Base-by-base conservation (phyloP, 2,888 invertebrate species). In the Tryphoninae sp. region DNA sequence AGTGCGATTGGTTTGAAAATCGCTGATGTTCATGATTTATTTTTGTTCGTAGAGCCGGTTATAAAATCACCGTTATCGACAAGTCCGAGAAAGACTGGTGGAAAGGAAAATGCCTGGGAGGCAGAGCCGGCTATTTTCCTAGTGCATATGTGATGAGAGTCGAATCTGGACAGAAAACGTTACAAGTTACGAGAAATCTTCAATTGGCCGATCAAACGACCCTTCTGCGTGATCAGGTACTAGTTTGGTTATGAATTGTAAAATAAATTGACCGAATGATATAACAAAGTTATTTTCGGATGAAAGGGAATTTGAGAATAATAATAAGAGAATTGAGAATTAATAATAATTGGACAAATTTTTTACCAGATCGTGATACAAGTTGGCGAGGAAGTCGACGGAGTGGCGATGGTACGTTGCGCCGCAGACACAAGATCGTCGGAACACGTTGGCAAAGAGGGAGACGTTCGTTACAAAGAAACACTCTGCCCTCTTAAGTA, bases 81-180 rank as follows among this genome's bases (percentile, higher is more conserved):
- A 98, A 97, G 62, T 96, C 98, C 0, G 98, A 98, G 92, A 96
- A 97, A 11, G 98, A 98, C 90, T 98, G 98, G 98, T 98, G 98
- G 98, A 97, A 98, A 93, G 98, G 98, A 64, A 98, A 98, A 92
- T 97, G 97, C 89, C 93, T 98, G 82, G 94, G 95, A 1, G 98
- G 98, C 40, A 95, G 96, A 88, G 94, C 96, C 68, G 98, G 98
- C 11, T 98, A 96, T 93, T 98, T 98, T 90, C 98, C 98, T 3
- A 98, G 98, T 33, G 98, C 98, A 89, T 98, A 98, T 90, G 98
- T 98, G 86, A 97, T 97, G 80, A 96, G 97, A 88, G 93, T 98
- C 78, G 96, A 97, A 89, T 96, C 97, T 55, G 98, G 98, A 6
- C 98, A 98, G 90, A 95, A 96, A 88, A 97, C 98, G 0, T 93